Conservation (phyloP, 2,888 invertebrate genomes). For the Orchestes rusci region DNA sequence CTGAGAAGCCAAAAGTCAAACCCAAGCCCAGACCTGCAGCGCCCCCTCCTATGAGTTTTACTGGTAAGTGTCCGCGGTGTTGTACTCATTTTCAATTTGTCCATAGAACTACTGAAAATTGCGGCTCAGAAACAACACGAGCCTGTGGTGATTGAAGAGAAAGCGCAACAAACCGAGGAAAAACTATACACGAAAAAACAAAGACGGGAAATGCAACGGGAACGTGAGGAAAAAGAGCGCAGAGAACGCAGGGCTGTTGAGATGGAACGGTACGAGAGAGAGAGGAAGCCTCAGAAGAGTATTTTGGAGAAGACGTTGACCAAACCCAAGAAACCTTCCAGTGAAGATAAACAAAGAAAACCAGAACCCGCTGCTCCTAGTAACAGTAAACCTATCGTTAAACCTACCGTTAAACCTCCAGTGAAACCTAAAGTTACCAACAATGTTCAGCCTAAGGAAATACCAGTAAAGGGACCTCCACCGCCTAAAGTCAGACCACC, state of each 20-base stretch:
- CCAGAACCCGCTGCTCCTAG: too few species aligned
- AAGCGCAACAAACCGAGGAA: conserved; percentile 53
- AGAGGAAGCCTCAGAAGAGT: conserved; percentile 3
- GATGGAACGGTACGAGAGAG: background rate
- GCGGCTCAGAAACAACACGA: conserved; percentile 79
- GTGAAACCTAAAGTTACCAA: too few species aligned
- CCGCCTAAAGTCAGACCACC: conserved; percentile 38
- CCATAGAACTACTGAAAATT: conserved; percentile 61
- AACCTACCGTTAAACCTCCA: background rate
- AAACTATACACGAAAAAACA: conserved; percentile 76
- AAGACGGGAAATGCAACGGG: conserved; percentile 64
- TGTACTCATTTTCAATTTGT: background rate
- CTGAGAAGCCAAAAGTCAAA: conserved; percentile 43
- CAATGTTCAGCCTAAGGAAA: too few species aligned
- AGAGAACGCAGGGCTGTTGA: conserved; percentile 34
- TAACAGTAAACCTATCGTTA: too few species aligned
- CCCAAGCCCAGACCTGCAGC: conserved; percentile 58
- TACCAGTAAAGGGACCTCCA: background rate
- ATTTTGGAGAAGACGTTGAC: conserved; percentile 15
- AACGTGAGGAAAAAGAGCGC: conserved; percentile 57
- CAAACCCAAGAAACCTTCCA: conserved; percentile 7
- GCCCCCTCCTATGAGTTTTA: conserved; percentile 69
- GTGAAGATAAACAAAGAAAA: background rate
- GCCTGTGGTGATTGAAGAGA: conserved; percentile 57
- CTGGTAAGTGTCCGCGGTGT: conserved; percentile 37